Conservation (phyloP, 2,797 vertebrate genomes). For the Todus mexicanus region DNA sequence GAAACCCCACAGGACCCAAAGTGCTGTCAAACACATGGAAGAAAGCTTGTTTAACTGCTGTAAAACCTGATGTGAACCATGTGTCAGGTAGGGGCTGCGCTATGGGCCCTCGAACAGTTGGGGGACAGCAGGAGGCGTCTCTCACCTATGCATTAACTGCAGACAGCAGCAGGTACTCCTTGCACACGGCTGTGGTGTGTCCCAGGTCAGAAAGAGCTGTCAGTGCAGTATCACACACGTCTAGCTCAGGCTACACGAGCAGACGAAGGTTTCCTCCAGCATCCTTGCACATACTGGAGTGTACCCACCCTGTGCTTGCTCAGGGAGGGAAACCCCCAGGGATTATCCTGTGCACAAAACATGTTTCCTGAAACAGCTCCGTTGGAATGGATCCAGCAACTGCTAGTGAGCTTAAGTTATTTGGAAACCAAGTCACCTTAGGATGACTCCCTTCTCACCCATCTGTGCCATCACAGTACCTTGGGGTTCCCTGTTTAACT, state of each 20-base stretch:
- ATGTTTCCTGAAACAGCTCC: neutral
- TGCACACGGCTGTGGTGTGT: neutral
- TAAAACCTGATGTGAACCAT: neutral
- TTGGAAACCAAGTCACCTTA: neutral
- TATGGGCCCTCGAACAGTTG: neutral
- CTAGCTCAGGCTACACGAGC: fast-evolving
- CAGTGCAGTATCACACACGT: fast-evolving
- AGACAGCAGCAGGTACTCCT: neutral
- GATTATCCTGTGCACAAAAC: neutral
- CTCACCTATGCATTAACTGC: neutral
- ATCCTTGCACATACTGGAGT: fast-evolving
- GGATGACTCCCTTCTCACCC: neutral
- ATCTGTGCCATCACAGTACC: neutral
- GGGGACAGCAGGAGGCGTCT: neutral
- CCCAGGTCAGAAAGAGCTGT: neutral
- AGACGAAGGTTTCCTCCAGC: neutral
- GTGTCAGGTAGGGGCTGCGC: no score
- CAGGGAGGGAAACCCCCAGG: neutral
- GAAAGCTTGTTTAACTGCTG: neutral
- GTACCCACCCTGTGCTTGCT: neutral
- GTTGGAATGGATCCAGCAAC: neutral
- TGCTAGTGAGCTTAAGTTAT: neutral
- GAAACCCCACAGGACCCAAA: neutral
- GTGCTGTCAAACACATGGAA: neutral
- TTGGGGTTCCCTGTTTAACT: neutral